phyloP scores from a whole-genome alignment of 64 coral and sea anemone genomes.

The Porites australiensis region DNA sequence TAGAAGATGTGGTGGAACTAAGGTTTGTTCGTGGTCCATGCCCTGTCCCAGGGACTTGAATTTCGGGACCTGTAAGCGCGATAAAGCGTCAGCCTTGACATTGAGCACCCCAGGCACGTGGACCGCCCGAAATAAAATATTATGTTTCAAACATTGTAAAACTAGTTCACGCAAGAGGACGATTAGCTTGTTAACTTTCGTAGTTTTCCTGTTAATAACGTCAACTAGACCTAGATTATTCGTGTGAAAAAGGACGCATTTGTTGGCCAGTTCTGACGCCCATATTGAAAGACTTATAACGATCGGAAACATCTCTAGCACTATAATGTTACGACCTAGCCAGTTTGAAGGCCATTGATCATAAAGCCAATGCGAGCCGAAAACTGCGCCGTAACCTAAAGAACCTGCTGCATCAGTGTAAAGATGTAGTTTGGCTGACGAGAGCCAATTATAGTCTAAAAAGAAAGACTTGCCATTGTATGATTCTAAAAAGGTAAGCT shows the following conservation, averaged over 20 bases:
- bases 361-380: not conserved
- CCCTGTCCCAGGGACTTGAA: no score
- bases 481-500: not conserved
- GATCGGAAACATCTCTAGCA: conserved; percentile 22
- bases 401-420: conserved; percentile 21
- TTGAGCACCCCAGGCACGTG: not conserved
- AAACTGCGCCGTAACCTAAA: not conserved
- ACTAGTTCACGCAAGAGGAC: not conserved
- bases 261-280: not conserved
- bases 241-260: conserved; percentile 1
- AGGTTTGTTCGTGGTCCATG: no score
- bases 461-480: conserved; percentile 47
- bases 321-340: not conserved
- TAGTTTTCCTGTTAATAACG: conserved; percentile 26
- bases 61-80: no score
- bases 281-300: conserved; percentile 10
- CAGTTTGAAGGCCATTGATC: conserved; percentile 5
- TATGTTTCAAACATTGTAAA: not conserved
- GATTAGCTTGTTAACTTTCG: not conserved
- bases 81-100: no score
- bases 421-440: conserved; percentile 24
- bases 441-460: conserved; percentile 29
- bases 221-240: conserved; percentile 18
- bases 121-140: not conserved
- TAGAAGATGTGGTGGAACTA: no score